phyloP scores from a whole-genome alignment of 2,888 invertebrate genomes.

The Agriopis aurantiaria region DNA sequence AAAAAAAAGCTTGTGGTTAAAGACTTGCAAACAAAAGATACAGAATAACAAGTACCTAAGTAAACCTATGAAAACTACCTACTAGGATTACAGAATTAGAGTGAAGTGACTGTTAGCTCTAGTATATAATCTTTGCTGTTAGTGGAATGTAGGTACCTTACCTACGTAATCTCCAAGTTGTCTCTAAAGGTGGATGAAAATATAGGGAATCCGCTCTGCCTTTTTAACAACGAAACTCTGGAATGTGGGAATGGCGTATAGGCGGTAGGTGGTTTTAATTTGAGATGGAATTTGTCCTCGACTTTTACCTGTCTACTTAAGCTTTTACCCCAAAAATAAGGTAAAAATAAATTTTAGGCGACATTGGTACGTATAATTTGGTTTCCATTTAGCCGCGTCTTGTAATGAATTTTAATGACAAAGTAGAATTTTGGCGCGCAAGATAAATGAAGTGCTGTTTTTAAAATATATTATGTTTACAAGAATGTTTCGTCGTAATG shows the following conservation, averaged over 20 bases:
- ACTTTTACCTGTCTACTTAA: conserved; percentile 32
- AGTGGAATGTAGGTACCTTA: no score
- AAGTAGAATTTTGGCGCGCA: conserved; percentile 2
- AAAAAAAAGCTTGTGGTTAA: no score
- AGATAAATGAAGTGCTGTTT: conserved; percentile 18
- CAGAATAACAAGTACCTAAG: no score
- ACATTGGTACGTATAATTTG: not conserved
- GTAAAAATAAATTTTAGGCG: conserved; percentile 8
- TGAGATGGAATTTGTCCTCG: conserved; percentile 19
- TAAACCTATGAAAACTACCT: no score
- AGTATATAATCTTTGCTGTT: no score
- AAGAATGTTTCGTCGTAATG: conserved; percentile 10
- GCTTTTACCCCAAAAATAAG: conserved; percentile 14
- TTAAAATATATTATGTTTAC: conserved; percentile 21
- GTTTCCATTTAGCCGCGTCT: not conserved
- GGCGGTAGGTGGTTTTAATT: conserved; percentile 10
- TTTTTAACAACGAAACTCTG: not conserved
- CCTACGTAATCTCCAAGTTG: no score
- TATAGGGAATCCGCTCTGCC: not conserved
- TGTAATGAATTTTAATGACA: conserved; percentile 28
- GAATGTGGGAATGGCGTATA: not conserved
- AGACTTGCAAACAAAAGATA: no score
- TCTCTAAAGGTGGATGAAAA: not conserved
- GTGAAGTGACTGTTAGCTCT: no score
- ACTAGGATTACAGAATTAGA: no score